phyloP scores from a whole-genome alignment of 2,888 invertebrate species.

The Sclerodermus sp. region DNA sequence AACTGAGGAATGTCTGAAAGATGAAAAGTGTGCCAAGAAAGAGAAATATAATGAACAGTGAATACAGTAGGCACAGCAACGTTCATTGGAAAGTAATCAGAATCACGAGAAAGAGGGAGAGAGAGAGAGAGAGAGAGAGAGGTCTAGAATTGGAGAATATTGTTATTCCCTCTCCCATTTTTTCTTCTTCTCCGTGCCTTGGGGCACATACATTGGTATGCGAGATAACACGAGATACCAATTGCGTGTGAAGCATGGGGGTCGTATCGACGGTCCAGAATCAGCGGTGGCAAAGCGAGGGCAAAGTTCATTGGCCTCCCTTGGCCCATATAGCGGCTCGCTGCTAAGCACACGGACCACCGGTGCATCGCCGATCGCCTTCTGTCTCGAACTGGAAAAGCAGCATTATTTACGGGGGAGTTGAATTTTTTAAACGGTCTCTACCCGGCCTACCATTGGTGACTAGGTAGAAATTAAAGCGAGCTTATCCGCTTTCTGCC shows the following conservation, averaged over 20 bases:
- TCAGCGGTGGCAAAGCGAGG: constrained; percentile 13
- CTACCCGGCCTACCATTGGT: neutral
- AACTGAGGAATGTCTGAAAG: neutral
- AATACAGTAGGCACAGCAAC: neutral
- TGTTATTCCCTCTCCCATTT: no score
- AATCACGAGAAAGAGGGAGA: neutral
- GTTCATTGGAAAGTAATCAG: neutral
- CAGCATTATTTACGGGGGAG: constrained; percentile 12
- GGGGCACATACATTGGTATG: no score
- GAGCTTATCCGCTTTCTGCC: neutral
- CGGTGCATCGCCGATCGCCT: neutral
- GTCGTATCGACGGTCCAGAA: constrained; percentile 9
- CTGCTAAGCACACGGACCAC: neutral
- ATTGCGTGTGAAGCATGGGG: constrained; percentile 10
- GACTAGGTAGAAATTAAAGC: neutral
- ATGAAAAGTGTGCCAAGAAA: neutral
- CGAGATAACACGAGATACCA: neutral
- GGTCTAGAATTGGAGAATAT: neutral
- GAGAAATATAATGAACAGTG: neutral
- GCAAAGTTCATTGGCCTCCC: constrained; percentile 27
- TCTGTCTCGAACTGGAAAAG: constrained; percentile 8
- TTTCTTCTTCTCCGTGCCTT: no score
- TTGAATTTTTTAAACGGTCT: neutral
- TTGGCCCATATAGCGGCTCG: constrained; percentile 24
- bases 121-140: neutral